A percentile compares a stretch with the other conserved stretches of the same genome.
These are phyloP conservation scores for Alethe castanea DNA, from an alignment of 2,113 vertebrate species.

Conservation along the genomic window DNA sequence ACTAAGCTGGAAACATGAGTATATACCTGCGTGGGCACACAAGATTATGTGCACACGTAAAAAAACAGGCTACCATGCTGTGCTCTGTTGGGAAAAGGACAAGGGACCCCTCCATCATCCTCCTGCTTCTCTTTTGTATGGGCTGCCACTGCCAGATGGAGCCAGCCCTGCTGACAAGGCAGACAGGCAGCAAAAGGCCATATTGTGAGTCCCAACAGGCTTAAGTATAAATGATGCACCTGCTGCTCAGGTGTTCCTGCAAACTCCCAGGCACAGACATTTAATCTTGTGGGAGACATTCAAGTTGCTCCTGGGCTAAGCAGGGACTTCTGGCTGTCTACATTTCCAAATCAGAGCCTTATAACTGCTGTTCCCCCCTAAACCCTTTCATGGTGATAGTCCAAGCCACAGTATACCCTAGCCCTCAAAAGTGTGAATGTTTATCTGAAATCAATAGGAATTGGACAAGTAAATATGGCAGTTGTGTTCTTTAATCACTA, in stretches of 20 bases:
- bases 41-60: fast-evolving
- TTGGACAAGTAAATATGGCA: not conserved
- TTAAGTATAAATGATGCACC: not conserved
- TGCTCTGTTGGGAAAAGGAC: not conserved
- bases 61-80: not conserved
- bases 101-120: fast-evolving
- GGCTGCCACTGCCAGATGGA: not conserved
- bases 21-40: not conserved
- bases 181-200: not conserved
- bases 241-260: slow-evolving; percentile 10
- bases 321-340: not conserved
- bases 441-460: not conserved
- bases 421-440: not conserved
- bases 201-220: not conserved
- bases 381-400: not conserved
- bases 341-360: not conserved
- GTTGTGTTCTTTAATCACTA: not conserved
- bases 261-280: not conserved
- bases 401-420: not conserved
- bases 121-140: not conserved
- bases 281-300: not conserved
- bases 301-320: not conserved
- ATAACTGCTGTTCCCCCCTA: not conserved
- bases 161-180: not conserved
- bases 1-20: not conserved